Conservation (phyloP, 30 jellyfish, hydroid and myxozoan genomes). For the Chironex yamaguchii region DNA sequence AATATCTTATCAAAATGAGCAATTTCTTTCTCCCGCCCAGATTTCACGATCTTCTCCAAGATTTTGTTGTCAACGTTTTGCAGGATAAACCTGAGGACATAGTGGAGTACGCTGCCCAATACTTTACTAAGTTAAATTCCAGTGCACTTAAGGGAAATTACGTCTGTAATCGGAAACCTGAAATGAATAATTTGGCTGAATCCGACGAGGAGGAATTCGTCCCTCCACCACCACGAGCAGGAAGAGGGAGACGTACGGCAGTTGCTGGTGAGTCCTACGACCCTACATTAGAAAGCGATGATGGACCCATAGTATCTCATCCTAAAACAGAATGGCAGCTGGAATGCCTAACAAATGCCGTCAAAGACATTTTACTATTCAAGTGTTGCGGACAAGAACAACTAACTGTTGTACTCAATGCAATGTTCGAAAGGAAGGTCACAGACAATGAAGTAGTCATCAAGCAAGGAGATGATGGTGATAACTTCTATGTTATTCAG, state of each 20-base stretch:
- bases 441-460: slow-evolving; percentile 71
- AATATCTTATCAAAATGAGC: slow-evolving; percentile 49
- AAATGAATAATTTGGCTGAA: slow-evolving; percentile 8
- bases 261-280: slow-evolving; percentile 99
- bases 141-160: slow-evolving; percentile 66
- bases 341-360: slow-evolving; percentile 81
- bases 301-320: slow-evolving; percentile 67
- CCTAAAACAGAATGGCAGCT: slow-evolving; percentile 91
- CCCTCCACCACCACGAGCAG: slow-evolving; percentile 80
- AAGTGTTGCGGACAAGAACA: slow-evolving; percentile 83
- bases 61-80: slow-evolving; percentile 68
- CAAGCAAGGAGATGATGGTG: slow-evolving; percentile 98
- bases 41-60: slow-evolving; percentile 63
- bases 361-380: slow-evolving; percentile 81
- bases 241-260: slow-evolving; percentile 94
- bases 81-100: slow-evolving; percentile 88
- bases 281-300: slow-evolving; percentile 79
- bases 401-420: slow-evolving; percentile 70
- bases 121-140: slow-evolving; percentile 51
- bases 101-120: slow-evolving; percentile 70
- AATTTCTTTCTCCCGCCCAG: slow-evolving; percentile 44
- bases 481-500: slow-evolving; percentile 90
- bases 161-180: slow-evolving; percentile 7
- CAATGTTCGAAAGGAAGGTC: slow-evolving; percentile 88
- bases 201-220: slow-evolving; percentile 70